Conservation (phyloP, 2,113 vertebrate genomes). For the Solenodon paradoxus region DNA sequence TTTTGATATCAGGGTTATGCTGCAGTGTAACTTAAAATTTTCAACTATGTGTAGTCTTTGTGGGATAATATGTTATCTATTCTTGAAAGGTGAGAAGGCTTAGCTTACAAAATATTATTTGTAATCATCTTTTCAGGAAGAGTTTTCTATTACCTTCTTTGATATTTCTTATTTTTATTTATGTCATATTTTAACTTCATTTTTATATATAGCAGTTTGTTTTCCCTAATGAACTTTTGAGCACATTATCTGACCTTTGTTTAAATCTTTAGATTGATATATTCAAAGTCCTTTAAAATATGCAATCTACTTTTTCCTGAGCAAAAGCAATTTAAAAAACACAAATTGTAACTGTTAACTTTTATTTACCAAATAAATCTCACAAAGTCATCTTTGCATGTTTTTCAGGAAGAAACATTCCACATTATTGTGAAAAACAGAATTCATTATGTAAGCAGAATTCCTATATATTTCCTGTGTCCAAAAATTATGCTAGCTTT, state of each 20-base stretch:
- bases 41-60: neutral
- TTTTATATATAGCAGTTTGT: neutral
- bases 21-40: neutral
- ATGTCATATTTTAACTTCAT: neutral
- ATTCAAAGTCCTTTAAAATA: neutral
- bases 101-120: neutral
- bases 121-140: neutral
- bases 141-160: neutral
- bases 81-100: neutral
- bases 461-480: neutral
- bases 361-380: neutral
- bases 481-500: neutral
- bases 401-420: neutral
- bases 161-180: neutral
- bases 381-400: neutral
- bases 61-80: neutral
- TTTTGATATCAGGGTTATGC: neutral
- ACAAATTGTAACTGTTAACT: neutral
- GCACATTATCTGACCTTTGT: neutral
- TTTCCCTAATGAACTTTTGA: neutral
- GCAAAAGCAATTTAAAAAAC: neutral
- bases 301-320: neutral
- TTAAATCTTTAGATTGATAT: neutral
- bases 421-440: neutral
- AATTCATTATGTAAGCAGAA: neutral